phyloP scores from a whole-genome alignment of 2,113 vertebrate genomes.

The Pangasianodon hypophthalmus region DNA sequence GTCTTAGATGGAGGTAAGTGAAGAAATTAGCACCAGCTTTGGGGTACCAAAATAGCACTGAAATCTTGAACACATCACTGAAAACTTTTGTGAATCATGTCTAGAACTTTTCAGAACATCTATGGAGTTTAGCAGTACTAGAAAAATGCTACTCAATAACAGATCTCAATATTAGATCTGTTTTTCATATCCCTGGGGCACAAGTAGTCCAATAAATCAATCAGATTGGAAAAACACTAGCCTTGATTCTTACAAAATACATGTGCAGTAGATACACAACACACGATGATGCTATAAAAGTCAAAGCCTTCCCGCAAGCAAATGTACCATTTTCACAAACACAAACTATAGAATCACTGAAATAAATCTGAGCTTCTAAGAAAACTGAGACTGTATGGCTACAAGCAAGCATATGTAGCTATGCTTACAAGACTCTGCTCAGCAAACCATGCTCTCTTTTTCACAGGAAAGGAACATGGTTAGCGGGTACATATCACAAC shows the following conservation, averaged over 20 bases:
- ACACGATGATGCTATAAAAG: constrained; percentile 40
- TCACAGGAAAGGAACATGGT: not conserved
- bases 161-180: constrained; percentile 53
- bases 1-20: not conserved
- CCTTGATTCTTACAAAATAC: constrained; percentile 14
- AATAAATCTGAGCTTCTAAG: constrained; percentile 23
- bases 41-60: constrained; percentile 23
- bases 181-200: constrained; percentile 50
- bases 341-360: not conserved
- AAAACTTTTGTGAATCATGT: not conserved
- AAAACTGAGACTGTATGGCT: constrained; percentile 10
- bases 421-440: not conserved
- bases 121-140: not conserved
- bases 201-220: constrained; percentile 55
- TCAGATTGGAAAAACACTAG: constrained; percentile 44
- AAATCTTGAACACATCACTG: not conserved
- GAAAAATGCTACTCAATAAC: constrained; percentile 17
- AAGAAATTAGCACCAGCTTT: constrained; percentile 22
- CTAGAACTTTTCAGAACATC: not conserved
- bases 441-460: not conserved
- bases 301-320: constrained; percentile 23
- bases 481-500: not conserved
- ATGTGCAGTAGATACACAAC: not conserved
- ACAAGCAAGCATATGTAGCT: not conserved
- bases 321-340: not conserved